Conservation (phyloP, 2,113 vertebrate species). For the Psilopogon haemacephalus region DNA sequence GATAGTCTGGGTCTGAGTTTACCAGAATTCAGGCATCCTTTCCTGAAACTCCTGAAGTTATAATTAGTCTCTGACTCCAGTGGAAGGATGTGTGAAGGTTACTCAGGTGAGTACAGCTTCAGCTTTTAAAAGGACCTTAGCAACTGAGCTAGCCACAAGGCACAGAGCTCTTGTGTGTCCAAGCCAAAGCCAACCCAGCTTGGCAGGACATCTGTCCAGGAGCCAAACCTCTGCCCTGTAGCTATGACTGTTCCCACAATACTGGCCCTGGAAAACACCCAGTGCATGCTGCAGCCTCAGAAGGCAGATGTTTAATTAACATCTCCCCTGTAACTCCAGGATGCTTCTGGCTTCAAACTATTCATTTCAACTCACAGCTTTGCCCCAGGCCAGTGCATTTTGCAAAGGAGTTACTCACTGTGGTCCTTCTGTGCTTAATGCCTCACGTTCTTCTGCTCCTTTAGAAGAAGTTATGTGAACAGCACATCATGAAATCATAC, state of each 20-base stretch:
- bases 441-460: background rate
- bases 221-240: background rate
- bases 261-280: background rate
- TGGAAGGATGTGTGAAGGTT: background rate
- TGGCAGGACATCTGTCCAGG: constrained; percentile 5
- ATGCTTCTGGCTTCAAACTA: background rate
- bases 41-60: rapidly evolving
- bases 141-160: background rate
- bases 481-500: background rate
- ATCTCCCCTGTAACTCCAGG: background rate
- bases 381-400: background rate
- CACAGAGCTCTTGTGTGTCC: background rate
- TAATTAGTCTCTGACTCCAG: rapidly evolving
- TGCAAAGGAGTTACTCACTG: background rate
- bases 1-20: background rate
- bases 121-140: background rate
- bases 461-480: background rate
- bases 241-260: background rate
- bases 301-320: background rate
- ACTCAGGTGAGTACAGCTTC: background rate
- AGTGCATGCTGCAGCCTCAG: background rate
- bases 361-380: background rate
- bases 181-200: background rate
- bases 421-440: background rate
- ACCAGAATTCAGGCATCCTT: background rate